These are phyloP conservation scores for Margarornis squamiger DNA, from an alignment of 2,797 vertebrate species.

Conservation along the genomic window DNA sequence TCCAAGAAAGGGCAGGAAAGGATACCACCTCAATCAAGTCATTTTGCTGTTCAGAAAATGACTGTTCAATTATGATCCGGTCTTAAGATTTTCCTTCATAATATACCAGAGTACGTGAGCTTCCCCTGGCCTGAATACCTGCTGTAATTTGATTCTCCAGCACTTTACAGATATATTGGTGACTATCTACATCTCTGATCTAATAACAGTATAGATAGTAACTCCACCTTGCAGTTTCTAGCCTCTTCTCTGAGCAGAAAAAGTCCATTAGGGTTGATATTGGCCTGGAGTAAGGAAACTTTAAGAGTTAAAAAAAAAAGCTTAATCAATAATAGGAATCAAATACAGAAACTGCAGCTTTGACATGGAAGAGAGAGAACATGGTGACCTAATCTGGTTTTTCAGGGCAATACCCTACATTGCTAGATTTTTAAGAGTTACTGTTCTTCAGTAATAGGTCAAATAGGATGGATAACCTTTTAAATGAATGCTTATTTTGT, in stretches of 20 bases:
- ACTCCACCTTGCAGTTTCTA: background rate
- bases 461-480: background rate
- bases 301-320: background rate
- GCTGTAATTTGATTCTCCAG: background rate
- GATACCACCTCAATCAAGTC: background rate
- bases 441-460: background rate
- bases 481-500: background rate
- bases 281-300: background rate
- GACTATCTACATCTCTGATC: background rate
- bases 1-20: background rate
- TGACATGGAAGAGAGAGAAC: background rate
- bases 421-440: background rate
- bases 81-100: background rate
- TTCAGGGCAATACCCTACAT: background rate
- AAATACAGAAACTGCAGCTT: background rate
- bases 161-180: background rate
- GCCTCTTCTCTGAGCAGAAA: background rate
- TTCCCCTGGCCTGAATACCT: background rate
- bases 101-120: background rate
- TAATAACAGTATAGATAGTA: background rate
- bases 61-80: background rate
- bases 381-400: accelerated
- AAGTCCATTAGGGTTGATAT: background rate
- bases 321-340: background rate
- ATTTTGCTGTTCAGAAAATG: background rate